Percentiles rank a stretch among this genome's conserved stretches.
phyloP scores from a whole-genome alignment of 2,888 invertebrate species.

The Keiferia lycopersicella region DNA sequence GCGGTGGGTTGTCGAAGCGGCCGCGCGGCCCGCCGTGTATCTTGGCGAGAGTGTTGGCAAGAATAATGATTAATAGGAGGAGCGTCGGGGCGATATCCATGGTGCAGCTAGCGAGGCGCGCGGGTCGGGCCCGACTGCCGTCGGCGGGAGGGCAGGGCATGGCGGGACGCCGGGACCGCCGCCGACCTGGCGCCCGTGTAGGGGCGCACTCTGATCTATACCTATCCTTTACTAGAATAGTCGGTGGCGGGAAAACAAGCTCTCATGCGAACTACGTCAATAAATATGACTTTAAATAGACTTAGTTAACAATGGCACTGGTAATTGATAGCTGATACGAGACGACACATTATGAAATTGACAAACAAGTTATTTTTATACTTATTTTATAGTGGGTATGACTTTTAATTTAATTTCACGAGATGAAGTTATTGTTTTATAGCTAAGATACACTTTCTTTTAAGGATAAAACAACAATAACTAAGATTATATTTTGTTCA shows the following conservation, averaged over 20 bases:
- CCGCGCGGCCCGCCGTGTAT: slow-evolving; percentile 57
- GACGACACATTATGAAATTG: too few species aligned
- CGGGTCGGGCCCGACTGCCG: slow-evolving; percentile 66
- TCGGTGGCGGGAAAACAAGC: slow-evolving; percentile 12
- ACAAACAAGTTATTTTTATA: too few species aligned
- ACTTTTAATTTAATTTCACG: too few species aligned
- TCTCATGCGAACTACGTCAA: neutral
- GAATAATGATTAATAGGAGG: slow-evolving; percentile 30
- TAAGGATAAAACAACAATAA: too few species aligned
- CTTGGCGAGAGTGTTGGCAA: slow-evolving; percentile 40
- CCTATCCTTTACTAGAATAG: neutral
- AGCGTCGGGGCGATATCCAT: slow-evolving; percentile 52
- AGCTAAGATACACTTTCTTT: too few species aligned
- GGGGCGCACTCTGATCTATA: slow-evolving; percentile 17
- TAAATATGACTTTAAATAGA: too few species aligned
- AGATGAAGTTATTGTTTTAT: too few species aligned
- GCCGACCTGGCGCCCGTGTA: slow-evolving; percentile 60
- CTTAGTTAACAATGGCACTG: too few species aligned
- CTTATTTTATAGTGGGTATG: too few species aligned
- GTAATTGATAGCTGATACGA: neutral
- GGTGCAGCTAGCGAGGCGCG: slow-evolving; percentile 58
- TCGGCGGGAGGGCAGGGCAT: slow-evolving; percentile 41
- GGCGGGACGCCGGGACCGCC: slow-evolving; percentile 62
- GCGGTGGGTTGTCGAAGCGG: slow-evolving; percentile 40
- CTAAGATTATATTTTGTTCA: too few species aligned